Conservation (phyloP, 2,888 invertebrate species). For the Nycteola revayana region DNA sequence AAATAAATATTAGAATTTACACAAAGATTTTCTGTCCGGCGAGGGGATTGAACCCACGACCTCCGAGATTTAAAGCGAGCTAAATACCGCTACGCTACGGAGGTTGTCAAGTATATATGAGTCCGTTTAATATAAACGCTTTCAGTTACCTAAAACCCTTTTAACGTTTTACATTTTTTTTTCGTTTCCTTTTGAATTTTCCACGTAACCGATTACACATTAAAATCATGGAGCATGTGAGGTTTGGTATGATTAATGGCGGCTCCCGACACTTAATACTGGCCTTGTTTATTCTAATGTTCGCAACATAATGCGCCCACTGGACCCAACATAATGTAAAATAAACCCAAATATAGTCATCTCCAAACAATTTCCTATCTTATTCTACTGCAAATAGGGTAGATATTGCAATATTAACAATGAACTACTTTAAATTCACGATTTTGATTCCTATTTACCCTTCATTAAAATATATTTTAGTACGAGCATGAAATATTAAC, state of each 20-base stretch:
- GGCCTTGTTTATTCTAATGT: slow-evolving; percentile 45
- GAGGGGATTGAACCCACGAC: no score
- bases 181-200: slow-evolving; percentile 41
- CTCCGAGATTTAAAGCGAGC: no score
- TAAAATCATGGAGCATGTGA: slow-evolving; percentile 45
- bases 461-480: slow-evolving; percentile 3
- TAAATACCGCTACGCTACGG: no score
- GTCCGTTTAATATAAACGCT: no score
- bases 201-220: slow-evolving; percentile 45
- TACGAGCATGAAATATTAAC: no score
- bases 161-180: slow-evolving; percentile 17
- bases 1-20: no score
- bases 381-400: slow-evolving; percentile 15
- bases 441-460: slow-evolving; percentile 11
- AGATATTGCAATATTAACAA: slow-evolving; percentile 8
- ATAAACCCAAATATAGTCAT: slow-evolving; percentile 12
- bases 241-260: slow-evolving; percentile 51
- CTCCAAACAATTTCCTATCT: slow-evolving; percentile 18
- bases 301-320: slow-evolving; percentile 28
- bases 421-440: background rate
- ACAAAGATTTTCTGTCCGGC: no score
- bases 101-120: no score
- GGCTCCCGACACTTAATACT: slow-evolving; percentile 43
- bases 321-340: slow-evolving; percentile 19
- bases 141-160: no score